Evolutionary conservation across 1,140 invertebrate genomes (phyloP).

Genomic region (Diorhabda carinulata): DNA sequence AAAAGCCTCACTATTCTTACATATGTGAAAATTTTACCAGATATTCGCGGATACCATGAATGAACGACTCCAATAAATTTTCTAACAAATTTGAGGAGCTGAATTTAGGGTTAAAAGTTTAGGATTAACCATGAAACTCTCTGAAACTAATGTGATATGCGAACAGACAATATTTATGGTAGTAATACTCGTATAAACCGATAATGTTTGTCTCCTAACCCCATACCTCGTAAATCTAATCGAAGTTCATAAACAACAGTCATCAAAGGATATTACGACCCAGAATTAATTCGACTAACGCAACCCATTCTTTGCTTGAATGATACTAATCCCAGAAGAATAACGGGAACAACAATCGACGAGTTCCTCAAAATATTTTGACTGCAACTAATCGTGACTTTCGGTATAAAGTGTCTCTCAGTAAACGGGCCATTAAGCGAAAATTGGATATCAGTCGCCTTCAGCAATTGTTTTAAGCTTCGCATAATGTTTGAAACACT

Average conservation of each 20-base stretch:
- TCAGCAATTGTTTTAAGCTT: constrained; percentile 14
- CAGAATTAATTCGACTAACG: neutral
- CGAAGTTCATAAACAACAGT: neutral
- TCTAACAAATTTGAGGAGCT: too few species aligned
- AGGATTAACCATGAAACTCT: too few species aligned
- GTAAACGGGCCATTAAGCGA: constrained; percentile 14
- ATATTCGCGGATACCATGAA: too few species aligned
- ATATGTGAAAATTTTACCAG: too few species aligned
- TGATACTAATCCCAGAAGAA: neutral
- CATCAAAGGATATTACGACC: neutral
- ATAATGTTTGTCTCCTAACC: neutral
- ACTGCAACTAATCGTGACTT: constrained; percentile 4
- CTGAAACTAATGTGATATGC: too few species aligned
- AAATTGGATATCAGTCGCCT: constrained; percentile 16
- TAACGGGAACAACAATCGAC: constrained; percentile 1
- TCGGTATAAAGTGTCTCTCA: constrained; percentile 13
- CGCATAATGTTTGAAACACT: constrained; percentile 8
- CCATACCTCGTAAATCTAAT: constrained; percentile 1
- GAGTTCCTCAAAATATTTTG: constrained; percentile 7
- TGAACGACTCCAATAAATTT: too few species aligned
- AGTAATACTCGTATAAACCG: neutral
- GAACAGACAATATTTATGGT: too few species aligned
- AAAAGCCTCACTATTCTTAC: too few species aligned
- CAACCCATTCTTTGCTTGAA: neutral
- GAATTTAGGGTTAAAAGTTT: too few species aligned